Percentiles rank a stretch among this genome's conserved stretches.
Evolutionary conservation across 2,888 invertebrate genomes (phyloP).

Genomic region (Athripsodes cinereus): DNA sequence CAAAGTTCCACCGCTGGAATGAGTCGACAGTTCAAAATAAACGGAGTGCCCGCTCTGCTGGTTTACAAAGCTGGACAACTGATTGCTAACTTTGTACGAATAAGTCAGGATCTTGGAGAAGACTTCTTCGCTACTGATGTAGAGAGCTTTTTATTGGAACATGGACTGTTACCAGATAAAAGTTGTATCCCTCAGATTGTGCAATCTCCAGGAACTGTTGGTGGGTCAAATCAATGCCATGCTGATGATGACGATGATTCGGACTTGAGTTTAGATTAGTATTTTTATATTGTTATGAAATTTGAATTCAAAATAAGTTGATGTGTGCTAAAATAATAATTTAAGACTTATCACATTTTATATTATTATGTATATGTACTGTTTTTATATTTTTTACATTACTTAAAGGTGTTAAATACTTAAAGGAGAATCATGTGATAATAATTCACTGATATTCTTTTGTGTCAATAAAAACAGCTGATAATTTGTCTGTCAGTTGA

Average conservation of each 20-base stretch:
- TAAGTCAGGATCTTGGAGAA: slow-evolving; percentile 81
- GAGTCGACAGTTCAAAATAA: slow-evolving; percentile 76
- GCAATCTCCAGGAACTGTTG: slow-evolving; percentile 27
- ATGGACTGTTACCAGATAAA: slow-evolving; percentile 72
- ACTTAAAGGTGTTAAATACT: too few relatives aligned
- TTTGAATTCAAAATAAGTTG: neutral
- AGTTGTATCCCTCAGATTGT: slow-evolving; percentile 49
- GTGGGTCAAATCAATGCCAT: slow-evolving; percentile 16
- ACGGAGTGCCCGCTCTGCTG: slow-evolving; percentile 86
- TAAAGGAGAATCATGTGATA: too few relatives aligned
- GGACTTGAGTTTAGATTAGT: slow-evolving; percentile 30
- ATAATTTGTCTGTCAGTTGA: too few relatives aligned
- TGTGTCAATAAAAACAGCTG: too few relatives aligned
- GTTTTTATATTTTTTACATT: too few relatives aligned
- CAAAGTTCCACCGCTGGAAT: slow-evolving; percentile 75
- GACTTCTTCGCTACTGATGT: slow-evolving; percentile 89
- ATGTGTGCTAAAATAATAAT: too few relatives aligned
- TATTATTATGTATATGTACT: neutral
- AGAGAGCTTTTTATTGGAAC: slow-evolving; percentile 83
- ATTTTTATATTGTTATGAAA: neutral
- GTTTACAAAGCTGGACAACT: slow-evolving; percentile 86
- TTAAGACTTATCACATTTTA: neutral
- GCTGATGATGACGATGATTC: slow-evolving; percentile 35
- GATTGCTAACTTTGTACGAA: slow-evolving; percentile 86
- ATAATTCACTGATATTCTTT: too few relatives aligned